Base-by-base conservation (phyloP, 2,797 vertebrate species). In the Thripadectes ignobilis region DNA sequence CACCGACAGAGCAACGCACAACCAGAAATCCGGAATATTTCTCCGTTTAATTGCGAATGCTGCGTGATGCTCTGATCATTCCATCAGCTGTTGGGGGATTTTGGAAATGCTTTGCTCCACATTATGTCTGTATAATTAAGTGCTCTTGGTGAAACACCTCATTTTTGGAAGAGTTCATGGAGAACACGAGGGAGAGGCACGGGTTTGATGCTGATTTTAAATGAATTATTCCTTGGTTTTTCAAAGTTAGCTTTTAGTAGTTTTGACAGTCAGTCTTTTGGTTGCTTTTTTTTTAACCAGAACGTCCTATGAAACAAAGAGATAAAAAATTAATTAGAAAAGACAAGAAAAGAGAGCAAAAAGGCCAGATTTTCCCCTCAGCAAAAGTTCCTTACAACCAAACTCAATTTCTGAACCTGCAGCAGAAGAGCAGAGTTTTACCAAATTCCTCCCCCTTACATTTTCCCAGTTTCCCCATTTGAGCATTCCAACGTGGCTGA, bases 111-210 rank as follows among this genome's bases (percentile, higher is more conserved):
- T 89, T 95, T 91, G 79, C 87, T 94, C 58, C 61, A 54, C 62
- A 71, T 94, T 91, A 65, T 52, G 24, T 87, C 89, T 73, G 54
- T 74, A 55, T 91, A 92, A 96, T 97, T 95, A 95, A 93, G 80
- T 75, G 34, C 59, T 92, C 88, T 85, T 82, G 73, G 94, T 88
- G 96, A 91, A 92, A 66, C 63, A 81, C 58, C 73, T 94, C 20
- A 77, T 88, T 95, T 92, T 95, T 84, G 52, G 43, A 89, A 62
- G 69, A 95, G 72, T 85, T 93, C 85, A 30, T 88, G 67, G 66
- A 54, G 87, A 97, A 72, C 65, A 93, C 49, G 2, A 58, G 72
- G 78, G 84, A 90, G 76, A 93, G 17, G 43, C 85, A 68, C 14
- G 29, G 41, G 58, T 80, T 94, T 91, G 89, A 93, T 85, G 87